A percentile compares a stretch with the other conserved stretches of the same genome.
phyloP scores from a whole-genome alignment of 1,140 invertebrate species.

The Saxidomus purpurata region DNA sequence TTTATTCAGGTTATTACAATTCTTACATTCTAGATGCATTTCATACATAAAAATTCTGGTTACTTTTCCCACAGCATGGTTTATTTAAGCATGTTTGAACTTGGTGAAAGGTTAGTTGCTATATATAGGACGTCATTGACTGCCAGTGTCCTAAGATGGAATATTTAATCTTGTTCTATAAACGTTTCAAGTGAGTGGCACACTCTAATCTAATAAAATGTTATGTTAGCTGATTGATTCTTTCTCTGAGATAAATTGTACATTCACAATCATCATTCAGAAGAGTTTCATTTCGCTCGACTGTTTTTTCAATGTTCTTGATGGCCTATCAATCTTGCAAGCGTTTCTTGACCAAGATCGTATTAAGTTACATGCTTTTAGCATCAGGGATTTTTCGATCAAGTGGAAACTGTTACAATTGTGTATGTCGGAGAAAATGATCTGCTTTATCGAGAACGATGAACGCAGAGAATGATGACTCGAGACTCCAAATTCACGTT shows the following conservation, averaged over 20 bases:
- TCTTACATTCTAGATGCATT: no score
- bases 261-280: not conserved
- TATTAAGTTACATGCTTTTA: not conserved
- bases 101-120: not conserved
- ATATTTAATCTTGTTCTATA: slow-evolving; percentile 27
- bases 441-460: not conserved
- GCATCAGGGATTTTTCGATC: not conserved
- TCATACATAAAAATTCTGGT: no score
- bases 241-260: slow-evolving; percentile 31
- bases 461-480: not conserved
- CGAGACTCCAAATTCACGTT: no score
- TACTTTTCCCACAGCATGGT: no score
- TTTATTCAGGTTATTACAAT: no score
- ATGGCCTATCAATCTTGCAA: slow-evolving; percentile 8
- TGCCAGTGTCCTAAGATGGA: not conserved
- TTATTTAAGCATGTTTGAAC: not conserved
- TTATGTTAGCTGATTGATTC: slow-evolving; percentile 3
- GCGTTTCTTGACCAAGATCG: not conserved
- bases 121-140: slow-evolving; percentile 19
- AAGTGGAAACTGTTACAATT: not conserved
- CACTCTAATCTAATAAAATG: slow-evolving; percentile 27
- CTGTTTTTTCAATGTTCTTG: not conserved
- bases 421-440: not conserved
- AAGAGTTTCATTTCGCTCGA: not conserved
- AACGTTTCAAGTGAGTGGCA: not conserved